Base-by-base conservation (phyloP, 2,797 vertebrate genomes). In the Crenuchus spilurus region DNA sequence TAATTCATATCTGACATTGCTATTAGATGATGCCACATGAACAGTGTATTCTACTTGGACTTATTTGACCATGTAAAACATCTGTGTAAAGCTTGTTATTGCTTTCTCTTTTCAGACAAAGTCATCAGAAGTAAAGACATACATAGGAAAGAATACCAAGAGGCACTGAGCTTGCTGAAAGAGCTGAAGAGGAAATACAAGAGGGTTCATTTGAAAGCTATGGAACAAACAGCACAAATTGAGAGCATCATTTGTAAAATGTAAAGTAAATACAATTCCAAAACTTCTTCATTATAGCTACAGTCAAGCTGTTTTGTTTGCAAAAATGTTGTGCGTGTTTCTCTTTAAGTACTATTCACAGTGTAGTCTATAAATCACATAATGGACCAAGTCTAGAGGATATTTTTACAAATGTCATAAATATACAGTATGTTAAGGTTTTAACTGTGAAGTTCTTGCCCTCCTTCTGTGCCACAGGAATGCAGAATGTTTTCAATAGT, bases 101-200 rank as follows among this genome's bases (percentile, higher is more conserved):
- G 2, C 58, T 39, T 48, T 79, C 16, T 77, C 51, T 75, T 73
- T 33, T 2, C 84, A 93, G 92, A 66, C 24, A 74, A 76, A 3
- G 70, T 81, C 70, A 42, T 91, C 0, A 31, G 52, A 0, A 14
- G 65, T 60, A 72, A 74, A 1, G 30, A 66, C 3, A 64, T 65
- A 9, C 72, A 65, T 78, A 79, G 64, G 62, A 76, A 78, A 14
- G 87, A 91, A 49, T 81, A 85, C 22, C 72, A 84, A 65, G 89
- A 93, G 24, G 91, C 85, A 26, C 33, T 83, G 5, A 75, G 13
- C 0, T 86, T 92, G 72, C 83, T 92, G 79, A 86, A 73, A 66
- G 90, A 93, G 20, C 70, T 92, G 76, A 86, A 84, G 83, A 76
- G 42, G 8, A 91, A 88, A 57, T 88, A 91, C 82, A 79, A 77